Evolutionary conservation across 2,888 invertebrate species (phyloP), one percentile per base, ranked within the genome.

Genomic region (Phyllotreta cruciferae): DNA sequence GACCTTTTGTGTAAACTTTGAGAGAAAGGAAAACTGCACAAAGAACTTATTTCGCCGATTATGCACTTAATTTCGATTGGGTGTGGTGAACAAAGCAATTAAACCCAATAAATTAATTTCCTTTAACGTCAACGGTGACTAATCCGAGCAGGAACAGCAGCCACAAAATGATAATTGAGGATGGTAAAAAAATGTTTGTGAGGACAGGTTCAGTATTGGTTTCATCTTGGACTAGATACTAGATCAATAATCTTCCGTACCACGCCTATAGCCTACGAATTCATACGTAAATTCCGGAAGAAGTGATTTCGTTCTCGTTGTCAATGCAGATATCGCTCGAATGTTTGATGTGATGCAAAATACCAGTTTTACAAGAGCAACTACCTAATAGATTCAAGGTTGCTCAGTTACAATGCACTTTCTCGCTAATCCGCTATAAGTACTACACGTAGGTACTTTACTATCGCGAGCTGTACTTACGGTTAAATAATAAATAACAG

Each of bases 361-460:
- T 60, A 68, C 68, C 62, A 64, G 69, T 69, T 64, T 38, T 62
- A 63, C 64, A 57, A 64, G 68, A 69, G 65, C 70, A 71, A 67
- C 62, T 68, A 63, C 62, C 56, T 56, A 45, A 42, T 56, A 56
- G 24, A 37, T 62, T 62, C 68, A 71, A 72, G 71, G 72, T 49
- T 63, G n/a, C 41, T 7, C 60, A 4, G 63, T 61, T 64, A 65
- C 61, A 62, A 44, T 69, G 66, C 68, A 71, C 70, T 72, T 72
- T 71, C 70, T 4, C 37, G 11, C 7, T 3, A 13, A 10, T 14
- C 9, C 11, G 10, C 45, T 11, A 13, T 44, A 14, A 44, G 44
- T 13, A 42, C 42, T 42, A 4, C n/a, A 5, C 42, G 5, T 42
- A 42, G 42, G 11, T 9, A 13, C 14, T 44, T 7, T 13, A 44